phyloP scores from a whole-genome alignment of 2,113 vertebrate genomes.

The Dinomys branickii region DNA sequence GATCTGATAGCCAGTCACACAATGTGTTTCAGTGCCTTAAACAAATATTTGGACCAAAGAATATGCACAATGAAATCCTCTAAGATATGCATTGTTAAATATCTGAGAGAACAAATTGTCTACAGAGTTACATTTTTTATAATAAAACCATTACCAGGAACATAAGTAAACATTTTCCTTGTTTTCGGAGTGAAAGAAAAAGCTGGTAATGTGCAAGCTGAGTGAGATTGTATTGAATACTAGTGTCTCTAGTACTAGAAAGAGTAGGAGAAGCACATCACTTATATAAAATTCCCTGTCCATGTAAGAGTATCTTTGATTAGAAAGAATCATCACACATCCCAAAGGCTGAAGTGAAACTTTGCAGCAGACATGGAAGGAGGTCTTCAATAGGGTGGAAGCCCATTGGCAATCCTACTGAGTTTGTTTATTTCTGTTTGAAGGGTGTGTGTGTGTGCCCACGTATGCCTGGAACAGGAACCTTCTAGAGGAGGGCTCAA shows the following conservation, averaged over 20 bases:
- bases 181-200: background rate
- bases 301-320: background rate
- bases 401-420: background rate
- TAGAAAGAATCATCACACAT: slow-evolving; percentile 15
- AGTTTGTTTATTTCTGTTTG: background rate
- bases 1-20: background rate
- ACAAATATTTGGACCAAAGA: slow-evolving; percentile 66
- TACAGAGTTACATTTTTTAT: slow-evolving; percentile 19
- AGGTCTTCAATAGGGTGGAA: background rate
- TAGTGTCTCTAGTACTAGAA: background rate
- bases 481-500: background rate
- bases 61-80: background rate
- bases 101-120: slow-evolving; percentile 27
- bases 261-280: background rate
- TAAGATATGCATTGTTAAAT: background rate
- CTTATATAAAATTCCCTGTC: slow-evolving; percentile 3
- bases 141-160: background rate
- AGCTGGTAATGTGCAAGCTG: slow-evolving; percentile 14
- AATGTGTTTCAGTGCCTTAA: slow-evolving; percentile 25
- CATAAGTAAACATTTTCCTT: slow-evolving; percentile 32
- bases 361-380: background rate
- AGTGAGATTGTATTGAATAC: slow-evolving; percentile 25
- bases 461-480: background rate
- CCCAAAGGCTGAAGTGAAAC: background rate
- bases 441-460: background rate